Base-by-base conservation (phyloP, 2,888 invertebrate species). In the Lysandra coridon region DNA sequence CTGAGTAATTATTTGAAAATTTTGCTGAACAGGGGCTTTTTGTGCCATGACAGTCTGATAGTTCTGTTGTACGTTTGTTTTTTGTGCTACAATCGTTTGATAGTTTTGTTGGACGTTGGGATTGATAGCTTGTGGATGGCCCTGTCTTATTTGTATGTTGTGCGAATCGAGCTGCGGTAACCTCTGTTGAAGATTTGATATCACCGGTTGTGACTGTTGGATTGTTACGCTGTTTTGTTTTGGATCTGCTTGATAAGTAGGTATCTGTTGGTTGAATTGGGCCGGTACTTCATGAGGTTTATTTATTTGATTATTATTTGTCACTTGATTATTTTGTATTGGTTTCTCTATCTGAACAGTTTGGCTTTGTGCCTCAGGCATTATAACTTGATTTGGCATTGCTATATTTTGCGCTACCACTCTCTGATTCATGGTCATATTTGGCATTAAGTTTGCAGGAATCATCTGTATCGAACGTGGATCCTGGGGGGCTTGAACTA, bases 181-280 rank as follows among this genome's bases (percentile, higher is more conserved):
- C 30, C 74, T 44, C 75, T n/a, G 78, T 78, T 76, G 76, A 12
- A 76, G 1, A 73, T 81, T 81, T 1, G 87, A 87, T 33, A 85
- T 84, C 14, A 88, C 85, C 40, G 87, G 85, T 69, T 87, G 82
- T 60, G 86, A 82, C 79, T 86, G 88, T 37, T 86, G 85, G 33
- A 83, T 79, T 14, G 81, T 79, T 79, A 81, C 76, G 57, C 17
- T 57, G 17, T 17, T 17, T 57, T 57, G 57, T 73, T 74, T 78
- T 79, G 83, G 79, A 23, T 83, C 83, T 37, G 81, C 80, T 77
- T 80, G 81, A 23, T 80, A 73, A 12, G 78, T 76, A 69, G 81
- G 79, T 1, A 80, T 73, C 57, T 79, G 80, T 57, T 81, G 81
- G 60, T 80, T 81, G 78, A 80, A 81, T 7, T 79, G 74, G 23